Evolutionary conservation across 2,113 vertebrate genomes (phyloP).

Genomic region (Penelope pileata): DNA sequence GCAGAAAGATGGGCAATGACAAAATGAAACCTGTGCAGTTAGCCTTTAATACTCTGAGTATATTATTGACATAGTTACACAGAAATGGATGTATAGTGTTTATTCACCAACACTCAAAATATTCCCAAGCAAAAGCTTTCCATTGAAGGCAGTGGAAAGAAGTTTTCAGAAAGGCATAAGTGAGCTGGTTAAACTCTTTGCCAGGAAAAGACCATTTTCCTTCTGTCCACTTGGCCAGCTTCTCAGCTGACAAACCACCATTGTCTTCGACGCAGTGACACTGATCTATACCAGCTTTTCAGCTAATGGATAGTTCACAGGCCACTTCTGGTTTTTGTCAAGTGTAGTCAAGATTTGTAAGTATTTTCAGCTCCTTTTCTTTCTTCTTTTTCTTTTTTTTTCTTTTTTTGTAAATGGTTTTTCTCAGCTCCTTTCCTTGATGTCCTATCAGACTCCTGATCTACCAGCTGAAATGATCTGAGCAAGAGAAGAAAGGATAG

Average conservation of each 20-base stretch:
- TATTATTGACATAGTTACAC: neutral
- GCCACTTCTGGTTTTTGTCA: constrained; percentile 55
- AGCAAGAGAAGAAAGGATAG: neutral
- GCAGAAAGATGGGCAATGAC: neutral
- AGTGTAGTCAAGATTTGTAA: constrained; percentile 37
- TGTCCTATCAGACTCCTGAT: neutral
- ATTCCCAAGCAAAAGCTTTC: neutral
- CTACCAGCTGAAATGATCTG: neutral
- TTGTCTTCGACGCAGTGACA: constrained; percentile 53
- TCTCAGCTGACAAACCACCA: constrained; percentile 55
- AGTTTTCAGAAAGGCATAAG: constrained; percentile 11
- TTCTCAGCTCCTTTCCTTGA: neutral
- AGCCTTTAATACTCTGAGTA: neutral
- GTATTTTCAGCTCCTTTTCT: constrained; percentile 9
- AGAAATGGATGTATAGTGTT: neutral
- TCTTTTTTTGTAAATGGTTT: neutral
- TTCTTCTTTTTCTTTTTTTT: neutral
- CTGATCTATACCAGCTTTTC: constrained; percentile 65
- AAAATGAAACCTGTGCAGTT: neutral
- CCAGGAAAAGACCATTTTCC: constrained; percentile 35
- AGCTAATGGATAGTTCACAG: constrained; percentile 47
- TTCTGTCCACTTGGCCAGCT: constrained; percentile 12
- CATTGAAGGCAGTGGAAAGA: neutral
- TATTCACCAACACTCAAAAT: neutral
- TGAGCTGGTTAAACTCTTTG: neutral